Conservation (phyloP, 64 coral and sea anemone genomes). For the Montipora cactus region DNA sequence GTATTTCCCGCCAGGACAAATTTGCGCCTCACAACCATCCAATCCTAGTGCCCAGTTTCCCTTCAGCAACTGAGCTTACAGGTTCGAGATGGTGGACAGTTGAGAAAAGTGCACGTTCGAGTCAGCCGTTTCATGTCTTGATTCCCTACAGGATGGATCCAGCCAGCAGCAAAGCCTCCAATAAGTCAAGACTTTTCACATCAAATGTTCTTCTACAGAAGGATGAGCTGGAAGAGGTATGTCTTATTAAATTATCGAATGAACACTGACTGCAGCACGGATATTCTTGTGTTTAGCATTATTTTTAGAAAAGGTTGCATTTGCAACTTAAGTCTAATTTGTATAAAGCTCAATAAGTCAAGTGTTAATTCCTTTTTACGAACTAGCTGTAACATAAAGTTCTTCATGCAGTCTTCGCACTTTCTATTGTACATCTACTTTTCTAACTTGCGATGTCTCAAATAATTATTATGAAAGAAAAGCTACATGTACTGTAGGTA, state of each 20-base stretch:
- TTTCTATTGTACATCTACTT: no score
- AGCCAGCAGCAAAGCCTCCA: not conserved
- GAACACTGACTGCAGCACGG: not conserved
- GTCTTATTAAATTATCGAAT: no score
- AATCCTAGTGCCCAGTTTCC: not conserved
- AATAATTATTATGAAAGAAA: no score
- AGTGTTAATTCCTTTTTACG: no score
- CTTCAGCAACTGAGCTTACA: not conserved
- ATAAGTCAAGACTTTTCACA: conserved; percentile 58
- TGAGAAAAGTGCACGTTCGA: not conserved
- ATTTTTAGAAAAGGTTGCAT: no score
- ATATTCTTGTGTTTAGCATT: no score
- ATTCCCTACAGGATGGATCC: not conserved
- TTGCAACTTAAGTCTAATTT: no score
- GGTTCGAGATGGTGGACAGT: not conserved
- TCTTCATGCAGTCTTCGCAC: no score
- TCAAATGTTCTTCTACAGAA: conserved; percentile 64
- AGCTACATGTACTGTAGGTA: no score
- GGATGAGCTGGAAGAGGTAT: conserved; percentile 76
- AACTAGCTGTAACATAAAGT: no score
- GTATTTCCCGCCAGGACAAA: conserved; percentile 9
- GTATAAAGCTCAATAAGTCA: no score
- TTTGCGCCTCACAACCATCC: not conserved
- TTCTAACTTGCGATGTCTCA: no score
- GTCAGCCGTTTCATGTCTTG: not conserved